Evolutionary conservation across 2,113 vertebrate species (phyloP).

Genomic region (Oostethus manadensis): DNA sequence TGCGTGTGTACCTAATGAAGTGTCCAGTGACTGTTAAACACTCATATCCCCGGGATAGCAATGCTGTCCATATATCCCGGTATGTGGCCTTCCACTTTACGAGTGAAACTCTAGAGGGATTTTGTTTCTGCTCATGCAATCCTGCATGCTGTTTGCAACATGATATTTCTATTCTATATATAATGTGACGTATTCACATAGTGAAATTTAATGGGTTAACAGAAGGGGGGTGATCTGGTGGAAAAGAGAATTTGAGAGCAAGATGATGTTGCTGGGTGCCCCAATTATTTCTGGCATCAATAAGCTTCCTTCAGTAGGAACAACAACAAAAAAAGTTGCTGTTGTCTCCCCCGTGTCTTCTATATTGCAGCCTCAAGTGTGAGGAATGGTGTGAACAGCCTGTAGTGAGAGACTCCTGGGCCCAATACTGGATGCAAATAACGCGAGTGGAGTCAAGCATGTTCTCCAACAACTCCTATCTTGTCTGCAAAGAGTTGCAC

Average conservation of each 20-base stretch:
- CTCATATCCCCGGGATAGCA: neutral
- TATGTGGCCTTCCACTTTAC: conserved; percentile 30
- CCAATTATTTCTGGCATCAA: conserved; percentile 13
- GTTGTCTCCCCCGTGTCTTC: conserved; percentile 33
- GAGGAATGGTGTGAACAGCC: conserved; percentile 66
- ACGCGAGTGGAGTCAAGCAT: conserved; percentile 13
- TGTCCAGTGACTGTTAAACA: neutral
- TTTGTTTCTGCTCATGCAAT: conserved; percentile 19
- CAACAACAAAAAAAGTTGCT: no score
- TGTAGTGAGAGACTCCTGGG: conserved; percentile 12
- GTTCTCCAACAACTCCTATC: neutral
- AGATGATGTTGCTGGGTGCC: no score
- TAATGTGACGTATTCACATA: neutral
- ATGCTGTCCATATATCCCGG: neutral
- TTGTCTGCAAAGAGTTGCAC: conserved; percentile 14
- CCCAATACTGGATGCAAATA: conserved; percentile 20
- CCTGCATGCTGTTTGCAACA: neutral
- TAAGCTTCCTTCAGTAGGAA: conserved; percentile 19
- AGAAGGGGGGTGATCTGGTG: neutral
- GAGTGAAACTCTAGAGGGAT: conserved; percentile 32
- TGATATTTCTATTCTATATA: conserved; percentile 7
- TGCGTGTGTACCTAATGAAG: neutral
- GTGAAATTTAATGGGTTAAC: conserved; percentile 6
- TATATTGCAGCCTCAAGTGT: conserved; percentile 43
- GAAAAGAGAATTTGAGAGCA: no score